phyloP scores from a whole-genome alignment of 1,140 invertebrate species.

The Drosophila sucinea region DNA sequence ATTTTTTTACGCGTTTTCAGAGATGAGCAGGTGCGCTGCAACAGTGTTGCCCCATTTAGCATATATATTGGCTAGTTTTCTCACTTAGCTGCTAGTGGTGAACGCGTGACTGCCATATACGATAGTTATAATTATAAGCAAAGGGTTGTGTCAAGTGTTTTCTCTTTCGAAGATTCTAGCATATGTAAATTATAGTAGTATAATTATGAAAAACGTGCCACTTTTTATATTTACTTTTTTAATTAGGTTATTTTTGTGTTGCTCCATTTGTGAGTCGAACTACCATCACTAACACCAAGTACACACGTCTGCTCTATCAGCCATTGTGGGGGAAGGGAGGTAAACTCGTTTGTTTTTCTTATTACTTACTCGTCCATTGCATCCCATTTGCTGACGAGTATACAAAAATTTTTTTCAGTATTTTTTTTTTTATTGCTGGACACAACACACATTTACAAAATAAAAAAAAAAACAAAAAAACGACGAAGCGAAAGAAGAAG shows the following conservation, averaged over 20 bases:
- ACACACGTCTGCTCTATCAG: slow-evolving; percentile 31
- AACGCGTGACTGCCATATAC: too few species aligned
- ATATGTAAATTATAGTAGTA: too few species aligned
- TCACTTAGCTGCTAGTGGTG: too few species aligned
- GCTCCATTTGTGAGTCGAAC: neutral
- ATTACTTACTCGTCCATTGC: slow-evolving; percentile 43
- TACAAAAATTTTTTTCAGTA: slow-evolving; percentile 72
- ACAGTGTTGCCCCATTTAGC: neutral
- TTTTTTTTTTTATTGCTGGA: slow-evolving; percentile 69
- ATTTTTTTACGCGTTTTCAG: slow-evolving; percentile 19
- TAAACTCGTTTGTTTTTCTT: slow-evolving; percentile 31
- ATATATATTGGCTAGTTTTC: neutral
- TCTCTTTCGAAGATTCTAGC: too few species aligned
- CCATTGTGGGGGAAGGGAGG: slow-evolving; percentile 13
- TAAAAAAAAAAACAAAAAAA: neutral
- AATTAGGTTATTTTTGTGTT: too few species aligned
- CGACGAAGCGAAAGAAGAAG: too few species aligned
- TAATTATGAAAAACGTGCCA: too few species aligned
- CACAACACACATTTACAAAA: slow-evolving; percentile 39
- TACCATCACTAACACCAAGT: neutral
- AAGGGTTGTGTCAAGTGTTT: too few species aligned
- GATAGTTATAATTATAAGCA: too few species aligned
- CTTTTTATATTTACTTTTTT: neutral
- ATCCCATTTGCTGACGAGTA: slow-evolving; percentile 63
- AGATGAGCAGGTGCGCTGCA: slow-evolving; percentile 1